phyloP scores from a whole-genome alignment of 1,140 invertebrate species.

The Lasioglossum baleicum region DNA sequence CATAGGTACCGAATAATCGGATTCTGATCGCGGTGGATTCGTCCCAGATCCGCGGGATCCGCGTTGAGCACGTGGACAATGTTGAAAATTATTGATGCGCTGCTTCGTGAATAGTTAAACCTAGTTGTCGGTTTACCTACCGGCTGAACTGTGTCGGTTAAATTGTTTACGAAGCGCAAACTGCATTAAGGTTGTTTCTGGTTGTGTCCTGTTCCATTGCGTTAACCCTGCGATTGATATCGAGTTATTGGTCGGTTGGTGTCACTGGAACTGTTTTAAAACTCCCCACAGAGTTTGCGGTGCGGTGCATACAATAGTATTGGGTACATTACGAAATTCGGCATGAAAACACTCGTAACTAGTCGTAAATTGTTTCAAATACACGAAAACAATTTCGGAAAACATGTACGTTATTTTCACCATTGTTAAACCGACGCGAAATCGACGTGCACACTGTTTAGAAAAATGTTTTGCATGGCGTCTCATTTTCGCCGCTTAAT shows the following conservation, averaged over 20 bases:
- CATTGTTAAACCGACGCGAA: no score
- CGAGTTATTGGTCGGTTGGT: not conserved
- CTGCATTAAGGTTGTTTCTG: not conserved
- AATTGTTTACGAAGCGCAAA: not conserved
- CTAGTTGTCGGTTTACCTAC: not conserved
- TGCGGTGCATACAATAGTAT: no score
- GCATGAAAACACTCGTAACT: no score
- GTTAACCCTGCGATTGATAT: not conserved
- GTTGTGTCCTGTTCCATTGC: not conserved
- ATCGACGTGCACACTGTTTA: no score
- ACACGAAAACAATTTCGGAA: no score
- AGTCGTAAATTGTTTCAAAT: no score
- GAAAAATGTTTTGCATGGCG: no score
- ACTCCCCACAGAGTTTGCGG: no score
- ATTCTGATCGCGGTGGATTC: conserved; percentile 2
- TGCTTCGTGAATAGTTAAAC: not conserved
- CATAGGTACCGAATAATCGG: not conserved
- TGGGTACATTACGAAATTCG: no score
- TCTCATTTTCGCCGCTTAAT: no score
- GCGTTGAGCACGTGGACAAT: not conserved
- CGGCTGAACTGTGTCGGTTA: not conserved
- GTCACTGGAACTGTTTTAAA: not conserved
- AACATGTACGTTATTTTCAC: no score
- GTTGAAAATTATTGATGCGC: not conserved
- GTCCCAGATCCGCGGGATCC: not conserved